Conservation (phyloP, 1,140 invertebrate genomes). For the Leguminivora glycinivorella region DNA sequence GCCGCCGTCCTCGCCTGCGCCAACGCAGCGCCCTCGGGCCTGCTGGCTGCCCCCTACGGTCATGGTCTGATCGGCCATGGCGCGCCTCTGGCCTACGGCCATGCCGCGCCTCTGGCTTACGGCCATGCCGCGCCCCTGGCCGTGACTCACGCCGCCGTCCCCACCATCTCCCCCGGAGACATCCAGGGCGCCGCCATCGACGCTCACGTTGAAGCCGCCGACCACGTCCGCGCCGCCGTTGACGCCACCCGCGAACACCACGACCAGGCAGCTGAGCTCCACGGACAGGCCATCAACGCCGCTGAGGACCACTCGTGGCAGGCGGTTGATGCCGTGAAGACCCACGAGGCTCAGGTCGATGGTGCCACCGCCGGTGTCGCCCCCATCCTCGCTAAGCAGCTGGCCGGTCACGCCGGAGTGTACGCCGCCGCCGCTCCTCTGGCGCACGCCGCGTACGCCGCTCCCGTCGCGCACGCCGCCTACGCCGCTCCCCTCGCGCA, state of each 20-base stretch:
- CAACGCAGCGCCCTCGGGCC: slow-evolving; percentile 66
- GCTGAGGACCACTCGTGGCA: slow-evolving; percentile 79
- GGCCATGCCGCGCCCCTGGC: slow-evolving; percentile 43
- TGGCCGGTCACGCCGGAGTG: slow-evolving; percentile 52
- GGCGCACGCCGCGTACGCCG: slow-evolving; percentile 38
- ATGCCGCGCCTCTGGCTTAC: slow-evolving; percentile 34
- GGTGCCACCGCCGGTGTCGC: slow-evolving; percentile 80
- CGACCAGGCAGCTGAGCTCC: slow-evolving; percentile 80
- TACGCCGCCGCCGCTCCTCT: slow-evolving; percentile 42
- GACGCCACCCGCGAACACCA: slow-evolving; percentile 74
- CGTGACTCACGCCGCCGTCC: slow-evolving; percentile 52
- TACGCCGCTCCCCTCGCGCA: slow-evolving; percentile 24
- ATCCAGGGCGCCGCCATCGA: slow-evolving; percentile 66
- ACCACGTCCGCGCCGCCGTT: slow-evolving; percentile 68
- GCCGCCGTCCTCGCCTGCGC: slow-evolving; percentile 72
- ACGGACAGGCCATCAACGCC: slow-evolving; percentile 80
- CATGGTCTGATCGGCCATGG: slow-evolving; percentile 47
- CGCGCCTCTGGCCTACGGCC: slow-evolving; percentile 32
- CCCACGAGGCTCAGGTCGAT: slow-evolving; percentile 78
- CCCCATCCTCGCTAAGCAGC: slow-evolving; percentile 71
- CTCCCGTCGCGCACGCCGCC: slow-evolving; percentile 34
- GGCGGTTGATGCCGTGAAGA: slow-evolving; percentile 77
- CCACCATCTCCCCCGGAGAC: slow-evolving; percentile 69
- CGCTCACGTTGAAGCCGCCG: slow-evolving; percentile 68
- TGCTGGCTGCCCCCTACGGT: slow-evolving; percentile 61